These are phyloP conservation scores for Podiceps cristatus DNA, from an alignment of 2,113 vertebrate species.

Conservation along the genomic window DNA sequence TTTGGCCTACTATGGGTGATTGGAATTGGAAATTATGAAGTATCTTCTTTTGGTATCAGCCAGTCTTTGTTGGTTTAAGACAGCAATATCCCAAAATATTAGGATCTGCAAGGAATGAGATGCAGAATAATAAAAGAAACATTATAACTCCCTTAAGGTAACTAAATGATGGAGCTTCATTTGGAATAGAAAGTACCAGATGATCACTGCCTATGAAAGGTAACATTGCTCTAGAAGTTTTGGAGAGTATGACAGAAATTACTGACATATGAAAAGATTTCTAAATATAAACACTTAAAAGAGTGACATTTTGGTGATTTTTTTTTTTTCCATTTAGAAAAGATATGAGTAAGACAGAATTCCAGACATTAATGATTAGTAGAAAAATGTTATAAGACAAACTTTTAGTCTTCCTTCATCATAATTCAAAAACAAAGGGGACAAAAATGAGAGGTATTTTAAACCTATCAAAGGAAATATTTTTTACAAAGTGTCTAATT, in stretches of 20 bases:
- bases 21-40: background rate
- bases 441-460: background rate
- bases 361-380: background rate
- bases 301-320: background rate
- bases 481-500: background rate
- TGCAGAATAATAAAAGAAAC: background rate
- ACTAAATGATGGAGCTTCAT: background rate
- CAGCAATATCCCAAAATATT: background rate
- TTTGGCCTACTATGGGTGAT: background rate
- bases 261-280: background rate
- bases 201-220: background rate
- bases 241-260: background rate
- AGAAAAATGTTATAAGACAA: background rate
- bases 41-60: background rate
- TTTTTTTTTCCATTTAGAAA: background rate
- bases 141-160: background rate
- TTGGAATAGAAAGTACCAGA: background rate
- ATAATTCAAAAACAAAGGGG: background rate
- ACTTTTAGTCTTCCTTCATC: background rate
- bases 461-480: conserved; percentile 10
- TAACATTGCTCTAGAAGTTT: background rate
- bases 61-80: background rate
- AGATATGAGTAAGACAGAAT: background rate
- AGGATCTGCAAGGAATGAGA: background rate
- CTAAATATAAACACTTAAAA: background rate